Percentiles rank a stretch among this genome's conserved stretches.
These are phyloP conservation scores for Emydoidea blandingii DNA, from an alignment of 2,797 vertebrate species.

Conservation along the genomic window DNA sequence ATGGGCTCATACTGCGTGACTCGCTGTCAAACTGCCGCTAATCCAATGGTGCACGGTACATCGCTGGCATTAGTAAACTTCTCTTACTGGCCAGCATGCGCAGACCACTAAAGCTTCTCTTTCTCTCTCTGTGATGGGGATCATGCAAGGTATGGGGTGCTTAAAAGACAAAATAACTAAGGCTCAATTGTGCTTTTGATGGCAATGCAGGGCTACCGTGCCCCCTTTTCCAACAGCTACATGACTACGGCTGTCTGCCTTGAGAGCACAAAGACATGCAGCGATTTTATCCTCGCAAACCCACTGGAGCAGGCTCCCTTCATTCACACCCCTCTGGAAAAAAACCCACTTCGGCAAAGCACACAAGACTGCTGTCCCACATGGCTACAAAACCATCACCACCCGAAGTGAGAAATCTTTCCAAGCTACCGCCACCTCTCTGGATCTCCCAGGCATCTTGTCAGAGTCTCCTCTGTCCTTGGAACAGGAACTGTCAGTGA, in stretches of 20 bases:
- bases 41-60: background rate
- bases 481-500: background rate
- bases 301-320: background rate
- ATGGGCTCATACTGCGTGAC: background rate
- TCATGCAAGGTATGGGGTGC: background rate
- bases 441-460: background rate
- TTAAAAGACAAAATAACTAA: background rate
- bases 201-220: background rate
- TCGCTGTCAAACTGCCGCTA: background rate
- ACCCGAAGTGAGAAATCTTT: background rate
- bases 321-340: background rate
- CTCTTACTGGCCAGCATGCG: background rate
- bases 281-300: background rate
- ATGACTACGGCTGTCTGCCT: background rate
- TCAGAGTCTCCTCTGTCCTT: background rate
- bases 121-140: background rate
- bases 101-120: background rate
- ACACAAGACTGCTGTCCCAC: background rate
- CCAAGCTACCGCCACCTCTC: background rate
- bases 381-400: background rate
- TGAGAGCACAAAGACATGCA: background rate
- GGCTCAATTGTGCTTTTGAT: background rate
- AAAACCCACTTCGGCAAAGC: background rate
- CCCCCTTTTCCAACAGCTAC: background rate
- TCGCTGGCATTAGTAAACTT: background rate